phyloP scores from a whole-genome alignment of 2,113 vertebrate species.

The Electrona antarctica region DNA sequence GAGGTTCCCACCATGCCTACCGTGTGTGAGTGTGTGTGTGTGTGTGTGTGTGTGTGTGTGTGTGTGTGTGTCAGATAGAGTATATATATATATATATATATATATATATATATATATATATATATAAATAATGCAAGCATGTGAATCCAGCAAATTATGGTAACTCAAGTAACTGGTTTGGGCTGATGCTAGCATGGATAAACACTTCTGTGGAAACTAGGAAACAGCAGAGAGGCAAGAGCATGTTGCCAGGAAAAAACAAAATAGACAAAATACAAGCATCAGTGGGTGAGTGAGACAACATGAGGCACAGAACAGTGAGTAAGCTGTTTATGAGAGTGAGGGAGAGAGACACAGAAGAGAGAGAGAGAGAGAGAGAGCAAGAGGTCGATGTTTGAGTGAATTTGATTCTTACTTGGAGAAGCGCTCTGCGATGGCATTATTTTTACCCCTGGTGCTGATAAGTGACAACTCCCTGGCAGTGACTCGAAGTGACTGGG shows the following conservation, averaged over 20 bases:
- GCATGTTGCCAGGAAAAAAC: background rate
- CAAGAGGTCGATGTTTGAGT: too few relatives aligned
- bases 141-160: too few relatives aligned
- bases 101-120: too few relatives aligned
- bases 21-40: too few relatives aligned
- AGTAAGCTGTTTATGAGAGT: conserved; percentile 13
- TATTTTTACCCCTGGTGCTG: conserved; percentile 84
- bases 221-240: conserved; percentile 18
- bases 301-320: background rate
- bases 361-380: background rate
- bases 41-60: background rate
- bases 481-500: conserved; percentile 89
- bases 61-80: background rate
- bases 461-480: conserved; percentile 93
- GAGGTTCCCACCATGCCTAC: too few relatives aligned
- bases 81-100: too few relatives aligned
- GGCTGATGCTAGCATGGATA: background rate
- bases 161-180: background rate
- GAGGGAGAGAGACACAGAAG: background rate
- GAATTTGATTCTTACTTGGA: conserved; percentile 85
- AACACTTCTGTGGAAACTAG: conserved; percentile 1
- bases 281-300: background rate
- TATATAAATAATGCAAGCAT: too few relatives aligned
- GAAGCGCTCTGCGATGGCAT: conserved; percentile 87
- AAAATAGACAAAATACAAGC: background rate